Evolutionary conservation across 2,113 vertebrate species (phyloP), one percentile per base, ranked within the genome.

Genomic region (Phocoena phocoena): DNA sequence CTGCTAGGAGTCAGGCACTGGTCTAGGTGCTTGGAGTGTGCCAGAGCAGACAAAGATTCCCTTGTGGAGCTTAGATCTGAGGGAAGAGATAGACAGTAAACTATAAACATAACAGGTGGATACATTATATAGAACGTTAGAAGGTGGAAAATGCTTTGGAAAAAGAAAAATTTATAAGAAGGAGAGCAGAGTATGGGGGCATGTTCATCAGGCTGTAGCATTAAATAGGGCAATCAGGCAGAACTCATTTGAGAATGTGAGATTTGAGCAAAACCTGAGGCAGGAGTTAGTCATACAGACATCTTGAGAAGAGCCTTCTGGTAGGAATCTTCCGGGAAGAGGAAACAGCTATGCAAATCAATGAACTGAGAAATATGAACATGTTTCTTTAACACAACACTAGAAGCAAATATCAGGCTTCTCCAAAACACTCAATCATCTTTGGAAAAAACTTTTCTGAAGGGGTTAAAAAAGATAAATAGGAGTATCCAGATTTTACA

Each of bases 361-460:
- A 80, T 47, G 36, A 85, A 79, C 1, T 93, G 13, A 84, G 28
- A 95, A 95, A 95, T 12, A 84, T 4, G 38, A 84, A 67, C 18
- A 33, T 1, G 6, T 44, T 81, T 92, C 50, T 60, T 83, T 70
- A 93, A 92, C 9, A 55, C 21, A 93, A 92, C 7, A 55, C 21
- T 63, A 12, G 68, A 71, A 85, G n/a, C 80, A 96, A 93, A 7
- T 21, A 71, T 44, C 47, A 91, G 55, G 3, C 26, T 88, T 95
- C 47, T 96, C 53, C 47, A 18, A 84, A 53, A 44, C 15, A 90
- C 25, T 77, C 44, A 60, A 17, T 93, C 11, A 58, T 71, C 86
- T 93, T 86, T 58, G n/a, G 36, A 93, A 96, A 83, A 80, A 31
- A 87, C 87, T 71, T 80, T 86, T 93, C 77, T 80, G 23, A 70